These are phyloP conservation scores for Seira musarum DNA, from an alignment of 2,888 invertebrate genomes.

Conservation along the genomic window DNA sequence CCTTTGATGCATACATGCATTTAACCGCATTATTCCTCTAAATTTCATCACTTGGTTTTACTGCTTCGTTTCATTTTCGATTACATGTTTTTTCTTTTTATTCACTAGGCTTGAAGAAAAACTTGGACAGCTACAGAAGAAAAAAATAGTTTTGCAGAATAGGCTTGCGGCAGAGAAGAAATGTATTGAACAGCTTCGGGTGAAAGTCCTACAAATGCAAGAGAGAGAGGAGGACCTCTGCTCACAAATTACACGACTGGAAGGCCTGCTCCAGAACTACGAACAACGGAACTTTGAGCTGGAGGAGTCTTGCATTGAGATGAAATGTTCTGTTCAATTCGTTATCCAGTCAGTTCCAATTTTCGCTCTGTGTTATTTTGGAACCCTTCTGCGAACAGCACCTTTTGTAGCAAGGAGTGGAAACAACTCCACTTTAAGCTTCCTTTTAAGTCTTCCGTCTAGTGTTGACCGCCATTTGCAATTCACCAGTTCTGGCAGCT, in stretches of 20 bases:
- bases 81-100: constrained; percentile 24
- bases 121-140: constrained; percentile 70
- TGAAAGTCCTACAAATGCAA: constrained; percentile 64
- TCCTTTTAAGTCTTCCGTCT: constrained; percentile 33
- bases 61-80: neutral
- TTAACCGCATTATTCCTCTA: neutral
- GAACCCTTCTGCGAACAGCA: constrained; percentile 55
- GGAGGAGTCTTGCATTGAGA: constrained; percentile 75
- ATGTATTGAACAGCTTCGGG: constrained; percentile 66
- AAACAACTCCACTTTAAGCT: constrained; percentile 16
- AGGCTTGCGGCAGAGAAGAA: constrained; percentile 69
- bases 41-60: constrained; percentile 17
- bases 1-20: no score
- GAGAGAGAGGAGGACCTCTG: constrained; percentile 70
- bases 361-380: constrained; percentile 77
- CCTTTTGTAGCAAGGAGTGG: constrained; percentile 18
- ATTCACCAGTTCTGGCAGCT: constrained; percentile 1
- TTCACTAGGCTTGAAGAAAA: constrained; percentile 71
- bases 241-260: constrained; percentile 75
- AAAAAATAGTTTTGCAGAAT: constrained; percentile 71
- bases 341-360: constrained; percentile 79
- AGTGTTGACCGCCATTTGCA: constrained; percentile 41
- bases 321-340: constrained; percentile 76
- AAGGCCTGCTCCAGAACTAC: constrained; percentile 75
- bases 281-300: constrained; percentile 75